A percentile compares a stretch with the other conserved stretches of the same genome.
These are phyloP conservation scores for Lasioglossum zephyrum DNA, from an alignment of 2,888 invertebrate species.

Conservation along the genomic window DNA sequence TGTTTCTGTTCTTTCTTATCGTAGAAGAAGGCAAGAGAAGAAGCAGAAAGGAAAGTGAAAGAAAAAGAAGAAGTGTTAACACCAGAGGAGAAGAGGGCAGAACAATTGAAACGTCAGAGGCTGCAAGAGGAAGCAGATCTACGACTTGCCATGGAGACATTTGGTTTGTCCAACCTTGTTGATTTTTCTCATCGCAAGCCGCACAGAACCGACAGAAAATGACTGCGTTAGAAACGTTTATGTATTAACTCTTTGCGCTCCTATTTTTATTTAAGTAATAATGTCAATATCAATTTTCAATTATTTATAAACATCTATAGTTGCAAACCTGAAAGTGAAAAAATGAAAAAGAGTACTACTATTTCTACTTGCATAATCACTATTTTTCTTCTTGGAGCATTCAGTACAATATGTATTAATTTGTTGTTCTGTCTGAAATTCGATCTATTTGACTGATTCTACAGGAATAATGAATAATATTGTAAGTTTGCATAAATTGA, in stretches of 20 bases:
- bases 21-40: slow-evolving; percentile 87
- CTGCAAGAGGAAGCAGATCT: slow-evolving; percentile 95
- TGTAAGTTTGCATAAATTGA: slow-evolving; percentile 34
- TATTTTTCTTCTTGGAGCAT: slow-evolving; percentile 23
- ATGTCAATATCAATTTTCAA: slow-evolving; percentile 36
- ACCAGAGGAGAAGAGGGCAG: slow-evolving; percentile 91
- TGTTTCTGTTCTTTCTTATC: slow-evolving; percentile 8
- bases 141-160: slow-evolving; percentile 94
- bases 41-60: slow-evolving; percentile 87
- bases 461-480: slow-evolving; percentile 3
- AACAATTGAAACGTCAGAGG: slow-evolving; percentile 92
- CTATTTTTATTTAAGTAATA: slow-evolving; percentile 41
- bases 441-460: background rate
- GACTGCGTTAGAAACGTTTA: slow-evolving; percentile 55
- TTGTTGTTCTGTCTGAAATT: slow-evolving; percentile 16
- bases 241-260: slow-evolving; percentile 43
- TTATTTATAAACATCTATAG: slow-evolving; percentile 32
- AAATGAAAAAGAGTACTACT: background rate
- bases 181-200: slow-evolving; percentile 83
- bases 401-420: slow-evolving; percentile 11
- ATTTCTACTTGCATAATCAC: slow-evolving; percentile 29
- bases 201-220: slow-evolving; percentile 81
- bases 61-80: slow-evolving; percentile 89
- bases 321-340: slow-evolving; percentile 15
- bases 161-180: slow-evolving; percentile 87